Evolutionary conservation across 2,797 vertebrate genomes (phyloP).

Genomic region (Galagoides demidoff): DNA sequence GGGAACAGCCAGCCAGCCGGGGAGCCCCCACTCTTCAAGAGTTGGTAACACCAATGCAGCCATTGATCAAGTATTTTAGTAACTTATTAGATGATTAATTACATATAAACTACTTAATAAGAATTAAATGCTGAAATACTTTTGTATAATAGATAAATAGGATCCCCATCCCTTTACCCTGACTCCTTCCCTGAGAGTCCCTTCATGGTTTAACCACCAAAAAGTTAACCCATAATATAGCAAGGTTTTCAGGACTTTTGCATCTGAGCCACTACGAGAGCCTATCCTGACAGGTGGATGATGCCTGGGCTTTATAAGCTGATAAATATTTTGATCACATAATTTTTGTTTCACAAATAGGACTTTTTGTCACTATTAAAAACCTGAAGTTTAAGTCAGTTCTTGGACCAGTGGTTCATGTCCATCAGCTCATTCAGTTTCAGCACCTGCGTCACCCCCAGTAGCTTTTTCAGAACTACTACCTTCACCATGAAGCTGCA

Average conservation of each 20-base stretch:
- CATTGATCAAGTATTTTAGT: not conserved
- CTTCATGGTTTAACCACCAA: not conserved
- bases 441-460: not conserved
- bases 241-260: not conserved
- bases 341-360: not conserved
- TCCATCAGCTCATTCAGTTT: not conserved
- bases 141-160: not conserved
- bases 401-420: not conserved
- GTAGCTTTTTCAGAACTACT: not conserved
- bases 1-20: too few species aligned
- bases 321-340: not conserved
- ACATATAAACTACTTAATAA: not conserved
- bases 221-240: not conserved
- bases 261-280: not conserved
- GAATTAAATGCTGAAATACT: not conserved
- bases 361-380: not conserved
- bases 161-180: not conserved
- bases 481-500: not conserved
- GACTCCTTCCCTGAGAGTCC: not conserved
- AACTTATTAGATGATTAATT: not conserved
- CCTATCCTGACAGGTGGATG: not conserved
- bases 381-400: not conserved
- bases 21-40: not conserved
- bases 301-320: not conserved
- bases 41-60: fast-evolving